Conservation (phyloP, 2,113 vertebrate genomes). For the Sardina pilchardus region DNA sequence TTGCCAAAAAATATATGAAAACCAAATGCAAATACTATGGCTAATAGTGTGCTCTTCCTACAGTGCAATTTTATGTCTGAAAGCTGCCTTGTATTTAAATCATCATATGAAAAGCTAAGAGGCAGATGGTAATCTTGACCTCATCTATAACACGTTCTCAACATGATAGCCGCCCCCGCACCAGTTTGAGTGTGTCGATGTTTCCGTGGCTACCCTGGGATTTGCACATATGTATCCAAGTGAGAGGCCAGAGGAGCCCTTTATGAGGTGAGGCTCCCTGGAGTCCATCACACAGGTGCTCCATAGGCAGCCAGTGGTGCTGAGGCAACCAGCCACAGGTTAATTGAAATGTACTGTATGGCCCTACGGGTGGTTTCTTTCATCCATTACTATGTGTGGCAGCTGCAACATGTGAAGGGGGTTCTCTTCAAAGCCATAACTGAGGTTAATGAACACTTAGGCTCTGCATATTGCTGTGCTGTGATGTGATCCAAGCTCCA, state of each 20-base stretch:
- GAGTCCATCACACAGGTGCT: neutral
- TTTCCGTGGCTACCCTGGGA: neutral
- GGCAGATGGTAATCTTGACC: neutral
- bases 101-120: neutral
- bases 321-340: neutral
- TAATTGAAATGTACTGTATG: neutral
- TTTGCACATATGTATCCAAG: neutral
- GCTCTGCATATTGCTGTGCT: neutral
- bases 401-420: constrained; percentile 18
- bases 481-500: neutral
- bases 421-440: neutral
- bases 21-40: neutral
- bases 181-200: neutral
- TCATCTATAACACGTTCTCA: neutral
- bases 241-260: neutral
- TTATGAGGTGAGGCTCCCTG: neutral
- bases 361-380: neutral
- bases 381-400: neutral
- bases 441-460: constrained; percentile 34
- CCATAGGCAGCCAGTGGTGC: neutral
- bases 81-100: neutral
- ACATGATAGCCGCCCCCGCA: neutral
- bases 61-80: neutral
- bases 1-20: neutral
- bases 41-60: neutral